Evolutionary conservation across 2,113 vertebrate species (phyloP).

Genomic region (Tretioscincus oriximinensis): DNA sequence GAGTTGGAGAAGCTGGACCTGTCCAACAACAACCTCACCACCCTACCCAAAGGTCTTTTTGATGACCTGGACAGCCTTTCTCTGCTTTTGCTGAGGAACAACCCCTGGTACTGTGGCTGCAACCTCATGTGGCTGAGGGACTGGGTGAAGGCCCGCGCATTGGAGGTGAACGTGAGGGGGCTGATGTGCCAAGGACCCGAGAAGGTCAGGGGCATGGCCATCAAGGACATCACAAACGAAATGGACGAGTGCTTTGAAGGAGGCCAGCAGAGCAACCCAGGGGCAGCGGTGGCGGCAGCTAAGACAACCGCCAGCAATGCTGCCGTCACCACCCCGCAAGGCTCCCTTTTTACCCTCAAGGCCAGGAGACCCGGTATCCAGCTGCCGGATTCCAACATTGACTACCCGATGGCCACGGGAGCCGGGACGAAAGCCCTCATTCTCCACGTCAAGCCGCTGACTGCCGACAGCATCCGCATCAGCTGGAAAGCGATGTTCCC

Average conservation of each 20-base stretch:
- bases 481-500: constrained; percentile 86
- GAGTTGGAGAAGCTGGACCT: constrained; percentile 85
- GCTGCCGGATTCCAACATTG: constrained; percentile 82
- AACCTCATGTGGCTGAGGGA: constrained; percentile 90
- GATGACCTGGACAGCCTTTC: constrained; percentile 85
- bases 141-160: constrained; percentile 84
- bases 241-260: constrained; percentile 88
- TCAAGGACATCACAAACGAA: constrained; percentile 83
- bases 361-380: constrained; percentile 83
- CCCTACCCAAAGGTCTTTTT: constrained; percentile 87
- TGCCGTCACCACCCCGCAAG: constrained; percentile 81
- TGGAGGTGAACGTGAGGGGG: constrained; percentile 85
- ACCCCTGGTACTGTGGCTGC: constrained; percentile 96
- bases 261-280: constrained; percentile 39
- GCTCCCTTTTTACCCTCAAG: constrained; percentile 87
- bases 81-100: constrained; percentile 87
- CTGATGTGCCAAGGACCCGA: constrained; percentile 90
- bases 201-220: constrained; percentile 82
- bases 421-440: constrained; percentile 83
- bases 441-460: constrained; percentile 86
- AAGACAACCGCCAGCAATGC: constrained; percentile 62
- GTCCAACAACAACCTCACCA: constrained; percentile 93
- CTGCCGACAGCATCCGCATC: constrained; percentile 85
- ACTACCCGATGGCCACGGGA: constrained; percentile 81
- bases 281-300: constrained; percentile 50